A percentile compares a stretch with the other conserved stretches of the same genome.
Conservation (phyloP, 1,140 invertebrate species). For the Rhopalosiphum maidis region DNA sequence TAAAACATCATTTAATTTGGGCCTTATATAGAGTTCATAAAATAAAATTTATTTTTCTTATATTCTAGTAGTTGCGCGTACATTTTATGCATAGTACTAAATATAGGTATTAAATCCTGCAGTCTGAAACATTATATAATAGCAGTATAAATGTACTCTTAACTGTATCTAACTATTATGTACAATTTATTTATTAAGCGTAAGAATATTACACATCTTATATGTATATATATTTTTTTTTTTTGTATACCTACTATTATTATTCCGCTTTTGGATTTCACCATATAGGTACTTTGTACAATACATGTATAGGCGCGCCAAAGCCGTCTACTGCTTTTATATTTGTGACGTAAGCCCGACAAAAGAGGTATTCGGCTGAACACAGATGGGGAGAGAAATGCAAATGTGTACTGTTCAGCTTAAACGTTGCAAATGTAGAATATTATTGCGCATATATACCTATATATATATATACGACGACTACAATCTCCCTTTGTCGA, state of each 20-base stretch:
- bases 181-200: not conserved
- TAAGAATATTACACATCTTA: too few relatives aligned
- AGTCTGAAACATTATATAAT: too few relatives aligned
- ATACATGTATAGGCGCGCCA: not conserved
- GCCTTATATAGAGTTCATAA: not conserved
- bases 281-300: not conserved
- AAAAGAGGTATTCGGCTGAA: not conserved
- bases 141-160: too few relatives aligned
- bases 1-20: not conserved
- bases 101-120: not conserved
- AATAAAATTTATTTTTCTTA: not conserved
- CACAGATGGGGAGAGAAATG: constrained; percentile 31
- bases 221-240: too few relatives aligned
- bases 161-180: not conserved
- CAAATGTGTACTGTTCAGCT: constrained; percentile 34
- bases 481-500: not conserved
- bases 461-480: not conserved
- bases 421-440: not conserved
- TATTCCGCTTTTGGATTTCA: not conserved
- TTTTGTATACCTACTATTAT: not conserved
- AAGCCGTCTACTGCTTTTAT: not conserved
- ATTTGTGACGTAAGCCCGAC: not conserved
- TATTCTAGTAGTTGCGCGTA: not conserved
- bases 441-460: not conserved
- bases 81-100: too few relatives aligned